Percentiles rank a stretch among this genome's conserved stretches.
Evolutionary conservation across 1,140 invertebrate genomes (phyloP).

Genomic region (Trypoxylus dichotomus): DNA sequence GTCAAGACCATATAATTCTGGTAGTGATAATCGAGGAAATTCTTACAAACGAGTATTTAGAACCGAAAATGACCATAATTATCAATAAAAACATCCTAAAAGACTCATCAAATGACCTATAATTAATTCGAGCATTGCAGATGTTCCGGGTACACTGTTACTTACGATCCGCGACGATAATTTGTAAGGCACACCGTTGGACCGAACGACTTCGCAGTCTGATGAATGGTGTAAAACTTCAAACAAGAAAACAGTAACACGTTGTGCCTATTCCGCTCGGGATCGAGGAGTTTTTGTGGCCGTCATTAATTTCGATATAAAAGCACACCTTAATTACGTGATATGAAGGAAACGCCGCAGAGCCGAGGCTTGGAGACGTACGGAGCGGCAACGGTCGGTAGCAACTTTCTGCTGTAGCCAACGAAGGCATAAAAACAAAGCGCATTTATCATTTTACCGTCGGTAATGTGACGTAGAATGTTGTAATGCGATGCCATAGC

Average conservation of each 20-base stretch:
- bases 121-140: conserved; percentile 13
- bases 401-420: conserved; percentile 22
- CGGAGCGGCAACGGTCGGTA: neutral
- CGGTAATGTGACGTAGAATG: conserved; percentile 38
- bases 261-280: neutral
- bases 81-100: conserved; percentile 20
- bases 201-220: neutral
- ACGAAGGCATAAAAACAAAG: conserved; percentile 35
- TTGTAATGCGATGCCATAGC: conserved; percentile 1
- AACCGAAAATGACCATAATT: neutral
- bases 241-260: neutral
- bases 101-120: conserved; percentile 5
- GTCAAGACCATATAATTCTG: neutral
- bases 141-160: neutral
- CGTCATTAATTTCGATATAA: conserved; percentile 39
- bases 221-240: conserved; percentile 4
- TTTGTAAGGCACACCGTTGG: conserved; percentile 29
- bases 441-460: conserved; percentile 40
- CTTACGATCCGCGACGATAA: conserved; percentile 13
- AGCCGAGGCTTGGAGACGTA: neutral
- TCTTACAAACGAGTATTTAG: neutral
- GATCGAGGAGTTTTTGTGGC: conserved; percentile 25
- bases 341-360: conserved; percentile 31
- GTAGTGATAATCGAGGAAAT: neutral
- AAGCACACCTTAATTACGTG: conserved; percentile 40